Evolutionary conservation across 2,113 vertebrate genomes (phyloP).

Genomic region (Melanostigma gelatinosum): DNA sequence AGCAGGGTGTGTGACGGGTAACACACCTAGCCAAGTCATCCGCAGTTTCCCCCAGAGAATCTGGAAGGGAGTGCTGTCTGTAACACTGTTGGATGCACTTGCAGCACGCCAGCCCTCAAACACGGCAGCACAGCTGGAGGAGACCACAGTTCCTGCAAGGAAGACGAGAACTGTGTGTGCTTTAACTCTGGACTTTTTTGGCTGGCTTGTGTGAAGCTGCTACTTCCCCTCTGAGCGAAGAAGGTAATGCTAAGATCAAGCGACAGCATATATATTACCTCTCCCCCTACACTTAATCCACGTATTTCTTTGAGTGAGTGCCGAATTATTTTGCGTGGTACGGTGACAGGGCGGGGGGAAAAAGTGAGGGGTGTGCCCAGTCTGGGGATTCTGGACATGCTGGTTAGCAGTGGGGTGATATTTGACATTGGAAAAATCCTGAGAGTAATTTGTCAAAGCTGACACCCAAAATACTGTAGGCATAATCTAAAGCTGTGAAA

Average conservation of each 20-base stretch:
- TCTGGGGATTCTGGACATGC: slow-evolving; percentile 50
- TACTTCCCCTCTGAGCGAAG: slow-evolving; percentile 34
- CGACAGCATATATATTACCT: slow-evolving; percentile 9
- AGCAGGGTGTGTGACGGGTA: slow-evolving; percentile 61
- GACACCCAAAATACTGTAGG: slow-evolving; percentile 51
- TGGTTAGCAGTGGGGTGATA: slow-evolving; percentile 53
- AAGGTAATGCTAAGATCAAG: slow-evolving; percentile 26
- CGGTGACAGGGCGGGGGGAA: slow-evolving; percentile 46
- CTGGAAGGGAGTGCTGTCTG: slow-evolving; percentile 65
- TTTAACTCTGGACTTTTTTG: slow-evolving; percentile 61
- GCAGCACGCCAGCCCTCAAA: slow-evolving; percentile 59
- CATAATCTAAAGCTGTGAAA: slow-evolving; percentile 57
- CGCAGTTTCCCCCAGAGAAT: slow-evolving; percentile 44
- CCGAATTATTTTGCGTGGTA: slow-evolving; percentile 50
- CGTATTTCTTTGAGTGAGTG: slow-evolving; percentile 31
- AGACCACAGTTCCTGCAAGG: slow-evolving; percentile 62
- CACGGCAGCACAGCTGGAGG: slow-evolving; percentile 70
- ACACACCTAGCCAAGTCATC: slow-evolving; percentile 66
- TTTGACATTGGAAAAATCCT: slow-evolving; percentile 65
- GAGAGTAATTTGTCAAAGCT: slow-evolving; percentile 67
- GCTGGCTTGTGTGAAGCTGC: slow-evolving; percentile 46
- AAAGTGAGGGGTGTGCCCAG: slow-evolving; percentile 36
- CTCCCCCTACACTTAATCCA: slow-evolving; percentile 12
- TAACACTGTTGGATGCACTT: slow-evolving; percentile 60
- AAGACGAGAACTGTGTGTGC: slow-evolving; percentile 48